Evolutionary conservation across 30 jellyfish, hydroid and myxozoan genomes (phyloP), one percentile per base, ranked within the genome.

Genomic region (Pelagia noctiluca): DNA sequence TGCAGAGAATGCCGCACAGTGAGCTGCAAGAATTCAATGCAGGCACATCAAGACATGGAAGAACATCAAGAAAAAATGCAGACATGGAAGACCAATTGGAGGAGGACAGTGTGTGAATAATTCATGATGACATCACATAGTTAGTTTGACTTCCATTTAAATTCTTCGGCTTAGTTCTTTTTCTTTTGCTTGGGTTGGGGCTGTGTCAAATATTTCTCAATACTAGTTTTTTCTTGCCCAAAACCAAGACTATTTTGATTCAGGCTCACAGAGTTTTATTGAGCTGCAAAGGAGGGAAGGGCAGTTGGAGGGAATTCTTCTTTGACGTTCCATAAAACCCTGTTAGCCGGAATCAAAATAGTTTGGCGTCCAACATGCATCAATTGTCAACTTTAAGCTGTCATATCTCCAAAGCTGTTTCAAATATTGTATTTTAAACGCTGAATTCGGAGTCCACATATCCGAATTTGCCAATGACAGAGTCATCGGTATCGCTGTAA

Each of bases 91-190:
- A 63, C 54, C n/a, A 63, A 50, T 63, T 25, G 60, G 68, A 52
- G 57, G 35, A 60, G 72, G 35, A 60, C 72, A 22, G 72, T 60
- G 29, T 60, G 72, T 60, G 72, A 60, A 60, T 60, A 60, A 60
- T 60, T 60, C 21, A 60, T n/a, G 72, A 60, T n/a, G 72, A 60
- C 72, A n/a, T 26, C 35, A n/a, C 8, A 60, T 60, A 60, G 72
- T 60, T 48, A 11, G 62, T 11, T 48, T 48, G 62, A 48, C 62
- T 48, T 48, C 62, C 18, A 11, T 48, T 48, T 48, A 13, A 48
- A 48, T 48, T 48, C 13, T 48, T 48, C n/a, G n/a, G 62, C 13
- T 48, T 11, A 48, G 13, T 48, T 48, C 18, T 13, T 48, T 48
- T 48, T 13, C 18, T 48, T 48, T n/a, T n/a, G n/a, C n/a, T 42